phyloP scores from a whole-genome alignment of 2,797 vertebrate species.

The Chrosomus eos region DNA sequence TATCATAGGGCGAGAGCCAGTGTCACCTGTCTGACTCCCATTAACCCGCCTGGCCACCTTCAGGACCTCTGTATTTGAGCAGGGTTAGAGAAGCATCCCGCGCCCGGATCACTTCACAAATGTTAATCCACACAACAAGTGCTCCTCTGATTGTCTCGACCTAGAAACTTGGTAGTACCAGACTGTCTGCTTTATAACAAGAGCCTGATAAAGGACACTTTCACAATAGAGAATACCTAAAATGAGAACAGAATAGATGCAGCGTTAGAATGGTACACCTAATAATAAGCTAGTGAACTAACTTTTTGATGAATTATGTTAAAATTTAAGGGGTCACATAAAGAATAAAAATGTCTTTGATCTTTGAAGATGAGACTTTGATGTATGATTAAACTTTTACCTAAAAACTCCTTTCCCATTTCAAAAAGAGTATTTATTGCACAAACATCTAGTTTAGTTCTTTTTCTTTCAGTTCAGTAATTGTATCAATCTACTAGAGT shows the following conservation, averaged over 20 bases:
- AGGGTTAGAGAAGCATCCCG: conserved; percentile 14
- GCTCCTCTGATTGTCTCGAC: background rate
- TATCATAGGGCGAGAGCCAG: conserved; percentile 33
- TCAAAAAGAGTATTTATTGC: background rate
- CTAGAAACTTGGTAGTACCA: conserved; percentile 8
- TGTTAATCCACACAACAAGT: conserved; percentile 31
- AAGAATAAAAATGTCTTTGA: background rate
- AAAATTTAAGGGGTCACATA: background rate
- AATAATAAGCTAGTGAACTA: background rate
- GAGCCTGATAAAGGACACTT: background rate
- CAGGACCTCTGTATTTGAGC: conserved; percentile 49
- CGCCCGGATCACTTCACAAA: conserved; percentile 14
- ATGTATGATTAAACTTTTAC: background rate
- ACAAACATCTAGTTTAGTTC: background rate
- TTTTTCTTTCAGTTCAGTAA: background rate
- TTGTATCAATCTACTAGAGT: background rate
- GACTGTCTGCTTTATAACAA: background rate
- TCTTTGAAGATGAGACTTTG: background rate
- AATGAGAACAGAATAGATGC: background rate
- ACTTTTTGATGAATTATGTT: background rate
- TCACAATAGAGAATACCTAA: background rate
- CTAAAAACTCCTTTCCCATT: background rate
- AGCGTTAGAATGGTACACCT: background rate
- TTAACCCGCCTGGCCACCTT: conserved; percentile 44
- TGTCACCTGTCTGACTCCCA: conserved; percentile 56